These are phyloP conservation scores for Diachasma alloeum DNA, from an alignment of 1,140 invertebrate species.

Conservation along the genomic window DNA sequence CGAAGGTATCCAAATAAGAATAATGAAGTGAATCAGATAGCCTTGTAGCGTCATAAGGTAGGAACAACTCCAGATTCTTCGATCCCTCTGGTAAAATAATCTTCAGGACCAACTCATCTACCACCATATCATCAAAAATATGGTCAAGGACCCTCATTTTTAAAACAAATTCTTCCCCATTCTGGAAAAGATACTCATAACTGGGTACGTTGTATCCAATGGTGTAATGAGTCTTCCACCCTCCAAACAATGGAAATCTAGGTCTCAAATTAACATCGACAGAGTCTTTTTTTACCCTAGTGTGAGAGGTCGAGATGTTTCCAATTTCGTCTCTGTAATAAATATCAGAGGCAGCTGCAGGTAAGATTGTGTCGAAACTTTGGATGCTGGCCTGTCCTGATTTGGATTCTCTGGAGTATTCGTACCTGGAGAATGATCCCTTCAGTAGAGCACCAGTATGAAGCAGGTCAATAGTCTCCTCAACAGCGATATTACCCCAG, in stretches of 20 bases:
- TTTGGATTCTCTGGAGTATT: slow-evolving; percentile 90
- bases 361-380: slow-evolving; percentile 91
- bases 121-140: slow-evolving; percentile 95
- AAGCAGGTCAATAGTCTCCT: slow-evolving; percentile 90
- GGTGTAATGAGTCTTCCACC: slow-evolving; percentile 98
- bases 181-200: slow-evolving; percentile 92
- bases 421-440: slow-evolving; percentile 95
- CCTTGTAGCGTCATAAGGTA: slow-evolving; percentile 84
- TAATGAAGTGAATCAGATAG: slow-evolving; percentile 81
- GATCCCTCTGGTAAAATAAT: slow-evolving; percentile 96
- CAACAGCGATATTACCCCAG: slow-evolving; percentile 98
- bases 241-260: slow-evolving; percentile 97
- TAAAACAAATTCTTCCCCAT: slow-evolving; percentile 82
- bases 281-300: slow-evolving; percentile 85
- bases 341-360: slow-evolving; percentile 88
- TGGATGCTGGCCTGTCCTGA: slow-evolving; percentile 88
- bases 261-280: slow-evolving; percentile 95
- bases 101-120: slow-evolving; percentile 89
- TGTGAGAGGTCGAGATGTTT: slow-evolving; percentile 98
- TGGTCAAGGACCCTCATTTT: slow-evolving; percentile 96
- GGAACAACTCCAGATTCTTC: slow-evolving; percentile 80
- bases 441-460: slow-evolving; percentile 94
- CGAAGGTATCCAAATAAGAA: slow-evolving; percentile 96
- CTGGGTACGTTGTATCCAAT: slow-evolving; percentile 98
- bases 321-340: slow-evolving; percentile 98